Base-by-base conservation (phyloP, 2,797 vertebrate species). In the Neoniphon sammara region DNA sequence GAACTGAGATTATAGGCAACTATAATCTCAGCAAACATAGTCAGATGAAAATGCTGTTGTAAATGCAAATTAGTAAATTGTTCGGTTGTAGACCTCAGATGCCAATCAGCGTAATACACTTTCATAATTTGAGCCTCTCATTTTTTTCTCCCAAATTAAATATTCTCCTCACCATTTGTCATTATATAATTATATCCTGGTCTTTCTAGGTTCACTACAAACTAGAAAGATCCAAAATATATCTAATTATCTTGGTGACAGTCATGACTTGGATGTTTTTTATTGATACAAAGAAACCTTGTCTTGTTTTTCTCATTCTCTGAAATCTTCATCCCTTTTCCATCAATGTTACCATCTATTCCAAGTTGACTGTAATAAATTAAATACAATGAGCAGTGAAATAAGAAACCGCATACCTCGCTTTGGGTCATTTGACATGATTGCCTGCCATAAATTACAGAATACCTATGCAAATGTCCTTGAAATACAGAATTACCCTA, bases 391-490 rank as follows among this genome's bases (percentile, higher is more conserved):
- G 65, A 64, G 66, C 65, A 73, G 14, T 70, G 56, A 62, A 66
- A 58, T 69, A 47, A 60, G 61, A 49, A 85, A 59, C 47, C 66
- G 60, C 65, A 66, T 36, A 39, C 50, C 65, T 73, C 17, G 52
- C 70, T 61, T 15, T 56, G 70, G 72, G 62, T 66, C 66, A 64
- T 78, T 78, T 60, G 67, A 66, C 59, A 65, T 73, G 54, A 76
- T 70, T 59, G 31, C 47, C 25, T 25, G 53, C 39, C 34, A 54
- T 79, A 70, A 75, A 78, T 82, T 73, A 75, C 21, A 71, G 36
- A 55, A 65, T 56, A 17, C 34, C 27, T 52, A 21, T 31, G 44
- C 57, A 34, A 56, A 15, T 49, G 27, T 30, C 47, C 46, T 21
- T 60, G 31, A 47, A 58, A 63, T 60, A 54, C 50, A 27, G 49